Base-by-base conservation (phyloP, 2,797 vertebrate species). In the Acanthurus tractus region DNA sequence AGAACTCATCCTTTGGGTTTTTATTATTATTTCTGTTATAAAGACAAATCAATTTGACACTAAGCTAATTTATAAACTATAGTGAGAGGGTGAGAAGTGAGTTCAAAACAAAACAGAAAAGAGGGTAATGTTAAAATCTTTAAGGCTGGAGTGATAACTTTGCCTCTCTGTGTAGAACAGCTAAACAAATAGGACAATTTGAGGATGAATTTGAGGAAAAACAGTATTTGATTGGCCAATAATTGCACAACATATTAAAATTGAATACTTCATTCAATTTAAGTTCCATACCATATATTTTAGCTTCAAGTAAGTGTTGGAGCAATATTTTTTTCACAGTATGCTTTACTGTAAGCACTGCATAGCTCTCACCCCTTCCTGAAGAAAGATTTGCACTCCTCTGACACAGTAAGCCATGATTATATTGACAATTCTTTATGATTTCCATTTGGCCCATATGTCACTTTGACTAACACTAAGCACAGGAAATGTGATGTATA, bases 391-490 rank as follows among this genome's bases (percentile, higher is more conserved):
- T 34, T 55, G 10, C 45, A 40, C 0, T 0, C 44, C 18, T 48
- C 2, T 58, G 59, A 50, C 36, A 49, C 44, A 54, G 2, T 23
- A 44, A 64, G 6, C 9, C 29, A 52, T 54, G 6, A 23, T 23
- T 48, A 22, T 36, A 45, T 52, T 40, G 48, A 49, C 3, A 49
- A 3, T 54, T 52, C 5, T 40, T 63, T 4, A 54, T 54, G 18
- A 34, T 62, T 34, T 53, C 8, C 46, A 1, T 12, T 29, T 29
- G 25, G 25, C 25, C 25, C 53, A 6, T 12, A 14, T 63, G 14
- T 57, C 44, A 62, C 48, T 36, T 45, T 74, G 36, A 65, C 6
- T 20, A 22, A 74, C 71, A 62, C 17, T 40, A 40, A 23, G 36
- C 3, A 10, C 29, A 15, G 14, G 14, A 59, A 42, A 57, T 48